phyloP scores from a whole-genome alignment of 2,888 invertebrate genomes.

The Pemphredon lugubris region DNA sequence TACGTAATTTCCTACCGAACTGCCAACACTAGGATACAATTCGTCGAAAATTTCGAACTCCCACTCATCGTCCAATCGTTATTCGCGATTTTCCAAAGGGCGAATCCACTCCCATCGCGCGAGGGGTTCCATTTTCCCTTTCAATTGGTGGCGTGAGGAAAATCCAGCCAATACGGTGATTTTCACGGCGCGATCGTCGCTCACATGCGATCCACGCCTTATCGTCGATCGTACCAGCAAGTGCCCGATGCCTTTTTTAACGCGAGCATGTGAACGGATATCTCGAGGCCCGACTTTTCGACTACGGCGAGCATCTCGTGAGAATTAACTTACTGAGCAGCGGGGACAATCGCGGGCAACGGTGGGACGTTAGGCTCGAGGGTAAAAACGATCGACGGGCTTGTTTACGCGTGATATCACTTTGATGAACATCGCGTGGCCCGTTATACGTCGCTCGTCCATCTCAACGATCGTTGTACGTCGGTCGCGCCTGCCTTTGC shows the following conservation, averaged over 20 bases:
- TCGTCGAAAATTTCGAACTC: neutral
- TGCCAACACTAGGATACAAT: constrained; percentile 1
- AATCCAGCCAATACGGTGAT: constrained; percentile 21
- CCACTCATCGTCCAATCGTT: neutral
- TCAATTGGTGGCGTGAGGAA: neutral
- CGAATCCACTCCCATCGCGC: neutral
- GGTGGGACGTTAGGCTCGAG: constrained; percentile 31
- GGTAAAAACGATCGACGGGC: constrained; percentile 28
- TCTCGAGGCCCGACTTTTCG: constrained; percentile 66
- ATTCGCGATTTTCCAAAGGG: neutral
- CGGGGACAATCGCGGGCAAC: constrained; percentile 40
- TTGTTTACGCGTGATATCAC: constrained; percentile 37
- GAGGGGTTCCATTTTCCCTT: neutral
- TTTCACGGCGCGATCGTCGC: constrained; percentile 7
- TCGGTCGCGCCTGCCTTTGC: constrained; percentile 47
- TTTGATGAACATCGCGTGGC: constrained; percentile 50
- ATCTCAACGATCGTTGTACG: constrained; percentile 50
- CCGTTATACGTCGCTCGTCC: constrained; percentile 30
- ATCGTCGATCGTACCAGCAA: constrained; percentile 32
- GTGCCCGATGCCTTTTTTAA: constrained; percentile 65
- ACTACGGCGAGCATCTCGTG: constrained; percentile 59
- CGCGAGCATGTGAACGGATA: constrained; percentile 71
- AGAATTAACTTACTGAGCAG: constrained; percentile 53
- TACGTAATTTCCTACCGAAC: neutral
- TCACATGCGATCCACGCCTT: constrained; percentile 27